Conservation (phyloP, 2,888 invertebrate genomes). For the Tolmerus cingulatus region DNA sequence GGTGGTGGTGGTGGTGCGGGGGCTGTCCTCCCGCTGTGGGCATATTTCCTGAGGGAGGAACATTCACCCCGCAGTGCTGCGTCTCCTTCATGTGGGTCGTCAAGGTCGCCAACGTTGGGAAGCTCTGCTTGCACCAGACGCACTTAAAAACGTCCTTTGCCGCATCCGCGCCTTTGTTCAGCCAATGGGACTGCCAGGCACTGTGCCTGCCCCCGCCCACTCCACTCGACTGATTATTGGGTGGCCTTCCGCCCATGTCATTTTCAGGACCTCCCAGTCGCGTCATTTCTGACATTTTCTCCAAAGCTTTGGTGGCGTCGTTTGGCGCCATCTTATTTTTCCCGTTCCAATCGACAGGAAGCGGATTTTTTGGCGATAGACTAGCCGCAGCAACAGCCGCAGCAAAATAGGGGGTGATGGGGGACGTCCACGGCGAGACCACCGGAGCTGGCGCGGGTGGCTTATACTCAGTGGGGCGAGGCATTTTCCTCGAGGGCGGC, state of each 20-base stretch:
- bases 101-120: constrained; percentile 91
- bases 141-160: constrained; percentile 96
- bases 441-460: constrained; percentile 62
- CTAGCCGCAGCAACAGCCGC: constrained; percentile 79
- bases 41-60: constrained; percentile 70
- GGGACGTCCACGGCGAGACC: constrained; percentile 80
- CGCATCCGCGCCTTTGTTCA: constrained; percentile 93
- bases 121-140: constrained; percentile 98
- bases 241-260: constrained; percentile 47
- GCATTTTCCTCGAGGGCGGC: constrained; percentile 70
- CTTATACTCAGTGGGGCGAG: constrained; percentile 74
- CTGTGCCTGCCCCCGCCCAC: constrained; percentile 78
- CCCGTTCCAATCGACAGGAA: constrained; percentile 77
- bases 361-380: constrained; percentile 76
- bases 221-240: constrained; percentile 46
- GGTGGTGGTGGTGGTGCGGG: constrained; percentile 66
- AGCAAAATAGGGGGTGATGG: constrained; percentile 83
- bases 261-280: constrained; percentile 73
- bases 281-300: constrained; percentile 91
- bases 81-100: constrained; percentile 99
- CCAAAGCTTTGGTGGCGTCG: constrained; percentile 86
- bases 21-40: constrained; percentile 59
- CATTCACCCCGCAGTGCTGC: constrained; percentile 91
- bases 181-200: constrained; percentile 98
- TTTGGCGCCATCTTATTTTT: constrained; percentile 81